Evolutionary conservation across 2,797 vertebrate genomes (phyloP).

Genomic region (Gallinago solitaria): DNA sequence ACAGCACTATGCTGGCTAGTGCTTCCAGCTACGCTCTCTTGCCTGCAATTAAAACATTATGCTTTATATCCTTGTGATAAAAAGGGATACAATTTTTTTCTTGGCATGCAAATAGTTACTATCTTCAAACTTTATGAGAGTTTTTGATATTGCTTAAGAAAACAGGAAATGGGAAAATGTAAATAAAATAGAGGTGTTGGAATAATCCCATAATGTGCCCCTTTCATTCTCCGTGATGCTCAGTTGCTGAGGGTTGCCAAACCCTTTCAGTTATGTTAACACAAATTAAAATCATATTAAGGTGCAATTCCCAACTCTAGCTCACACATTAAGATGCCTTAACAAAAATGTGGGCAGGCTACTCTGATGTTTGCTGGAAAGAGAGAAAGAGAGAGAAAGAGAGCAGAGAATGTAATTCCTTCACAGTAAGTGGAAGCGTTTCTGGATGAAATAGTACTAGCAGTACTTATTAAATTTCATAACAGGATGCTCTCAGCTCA

Average conservation of each 20-base stretch:
- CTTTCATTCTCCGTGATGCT: background rate
- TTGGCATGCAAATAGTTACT: background rate
- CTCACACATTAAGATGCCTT: background rate
- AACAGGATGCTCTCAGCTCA: constrained; percentile 31
- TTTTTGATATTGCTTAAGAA: background rate
- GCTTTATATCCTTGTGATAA: background rate
- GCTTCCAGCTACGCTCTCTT: background rate
- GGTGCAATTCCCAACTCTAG: background rate
- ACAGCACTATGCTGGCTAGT: background rate
- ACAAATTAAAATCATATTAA: constrained; percentile 16
- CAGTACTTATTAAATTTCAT: constrained; percentile 35
- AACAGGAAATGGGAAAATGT: background rate
- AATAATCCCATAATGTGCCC: background rate
- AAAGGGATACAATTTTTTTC: background rate
- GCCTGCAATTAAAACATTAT: constrained; percentile 27
- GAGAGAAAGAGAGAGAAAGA: background rate
- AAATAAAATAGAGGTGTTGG: background rate
- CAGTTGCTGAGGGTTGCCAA: background rate
- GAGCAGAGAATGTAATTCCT: background rate
- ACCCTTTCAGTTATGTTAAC: background rate
- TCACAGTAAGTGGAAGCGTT: constrained; percentile 32
- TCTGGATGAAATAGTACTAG: constrained; percentile 23
- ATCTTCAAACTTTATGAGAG: background rate
- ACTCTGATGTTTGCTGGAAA: constrained; percentile 3
- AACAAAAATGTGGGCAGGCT: background rate